A percentile compares a stretch with the other conserved stretches of the same genome.
These are phyloP conservation scores for Catocala fraxini DNA, from an alignment of 2,888 invertebrate genomes.

Conservation along the genomic window DNA sequence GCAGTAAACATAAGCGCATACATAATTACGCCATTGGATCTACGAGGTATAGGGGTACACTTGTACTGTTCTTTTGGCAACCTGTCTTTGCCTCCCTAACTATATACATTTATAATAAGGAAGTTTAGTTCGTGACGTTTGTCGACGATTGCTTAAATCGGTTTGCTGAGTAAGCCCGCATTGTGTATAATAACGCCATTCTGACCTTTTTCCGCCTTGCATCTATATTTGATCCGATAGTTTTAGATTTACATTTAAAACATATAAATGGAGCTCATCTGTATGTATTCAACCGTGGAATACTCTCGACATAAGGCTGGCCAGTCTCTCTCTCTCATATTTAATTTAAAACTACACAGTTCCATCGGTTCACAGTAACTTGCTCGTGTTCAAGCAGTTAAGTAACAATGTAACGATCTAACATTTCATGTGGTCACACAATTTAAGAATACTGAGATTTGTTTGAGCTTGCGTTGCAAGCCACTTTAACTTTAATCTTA, in stretches of 20 bases:
- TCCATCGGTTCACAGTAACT: constrained; percentile 14
- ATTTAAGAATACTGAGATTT: not conserved
- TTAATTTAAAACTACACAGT: constrained; percentile 12
- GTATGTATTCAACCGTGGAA: constrained; percentile 37
- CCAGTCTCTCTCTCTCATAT: constrained; percentile 25
- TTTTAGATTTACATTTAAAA: constrained; percentile 42
- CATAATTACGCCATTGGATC: too few species aligned
- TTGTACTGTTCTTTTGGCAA: too few species aligned
- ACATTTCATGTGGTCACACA: not conserved
- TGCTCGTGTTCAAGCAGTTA: constrained; percentile 18
- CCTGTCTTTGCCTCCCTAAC: too few species aligned
- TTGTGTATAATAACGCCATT: constrained; percentile 11
- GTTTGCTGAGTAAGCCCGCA: constrained; percentile 5
- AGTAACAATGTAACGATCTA: constrained; percentile 15
- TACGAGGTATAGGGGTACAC: too few species aligned
- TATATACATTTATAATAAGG: too few species aligned
- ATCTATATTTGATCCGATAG: constrained; percentile 29
- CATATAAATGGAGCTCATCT: constrained; percentile 35
- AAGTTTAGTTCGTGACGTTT: not conserved
- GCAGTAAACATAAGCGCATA: too few species aligned
- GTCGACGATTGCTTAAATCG: constrained; percentile 12
- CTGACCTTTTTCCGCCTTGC: constrained; percentile 21
- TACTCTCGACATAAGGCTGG: constrained; percentile 23
- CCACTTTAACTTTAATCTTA: not conserved
- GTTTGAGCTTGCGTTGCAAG: not conserved